phyloP scores from a whole-genome alignment of 2,888 invertebrate species.

The Epsilonema sp. region DNA sequence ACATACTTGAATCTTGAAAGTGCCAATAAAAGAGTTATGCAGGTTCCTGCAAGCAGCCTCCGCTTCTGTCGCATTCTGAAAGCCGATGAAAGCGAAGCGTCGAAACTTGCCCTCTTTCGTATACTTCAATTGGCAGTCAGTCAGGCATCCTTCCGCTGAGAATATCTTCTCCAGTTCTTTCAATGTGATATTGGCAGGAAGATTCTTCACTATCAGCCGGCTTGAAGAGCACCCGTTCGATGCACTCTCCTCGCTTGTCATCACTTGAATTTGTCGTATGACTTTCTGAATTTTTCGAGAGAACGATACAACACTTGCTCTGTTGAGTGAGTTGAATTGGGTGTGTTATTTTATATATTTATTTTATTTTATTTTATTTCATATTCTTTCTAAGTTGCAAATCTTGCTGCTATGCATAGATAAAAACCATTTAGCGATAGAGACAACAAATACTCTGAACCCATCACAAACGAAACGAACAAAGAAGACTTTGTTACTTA shows the following conservation, averaged over 20 bases:
- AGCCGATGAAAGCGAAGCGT: constrained; percentile 81
- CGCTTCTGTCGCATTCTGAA: constrained; percentile 57
- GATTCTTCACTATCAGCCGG: constrained; percentile 21
- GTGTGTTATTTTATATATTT: too few relatives aligned
- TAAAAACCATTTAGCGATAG: too few relatives aligned
- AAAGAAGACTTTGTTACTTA: too few relatives aligned
- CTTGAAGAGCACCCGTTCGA: constrained; percentile 10
- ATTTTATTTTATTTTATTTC: too few relatives aligned
- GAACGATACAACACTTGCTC: too few relatives aligned
- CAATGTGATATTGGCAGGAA: constrained; percentile 19
- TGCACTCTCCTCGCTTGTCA: too few relatives aligned
- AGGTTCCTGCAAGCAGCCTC: constrained; percentile 53
- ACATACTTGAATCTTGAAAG: constrained; percentile 49
- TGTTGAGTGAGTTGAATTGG: too few relatives aligned
- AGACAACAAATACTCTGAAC: too few relatives aligned
- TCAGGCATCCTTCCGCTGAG: constrained; percentile 37
- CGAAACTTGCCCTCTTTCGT: constrained; percentile 65
- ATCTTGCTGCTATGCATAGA: too few relatives aligned
- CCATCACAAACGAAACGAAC: too few relatives aligned
- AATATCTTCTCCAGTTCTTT: constrained; percentile 15
- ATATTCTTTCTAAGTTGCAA: background rate
- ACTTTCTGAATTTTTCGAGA: too few relatives aligned
- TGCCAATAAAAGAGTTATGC: constrained; percentile 62
- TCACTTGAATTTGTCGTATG: too few relatives aligned
- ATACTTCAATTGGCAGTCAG: constrained; percentile 79